Conservation (phyloP, 2,888 invertebrate genomes). For the Leptopterna dolabrata region DNA sequence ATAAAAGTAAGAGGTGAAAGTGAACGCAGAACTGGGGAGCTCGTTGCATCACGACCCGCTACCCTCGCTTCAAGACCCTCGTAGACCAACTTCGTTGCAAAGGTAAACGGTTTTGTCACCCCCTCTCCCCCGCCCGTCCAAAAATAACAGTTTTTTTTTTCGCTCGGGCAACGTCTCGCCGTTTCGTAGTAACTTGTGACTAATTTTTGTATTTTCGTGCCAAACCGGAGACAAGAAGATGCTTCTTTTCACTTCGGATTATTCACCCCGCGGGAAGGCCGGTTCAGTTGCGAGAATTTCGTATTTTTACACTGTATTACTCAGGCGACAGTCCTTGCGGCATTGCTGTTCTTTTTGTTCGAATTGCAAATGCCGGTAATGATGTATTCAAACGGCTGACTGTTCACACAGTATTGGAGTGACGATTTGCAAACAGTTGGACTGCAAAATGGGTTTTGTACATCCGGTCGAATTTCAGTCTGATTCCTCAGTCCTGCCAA, state of each 20-base stretch:
- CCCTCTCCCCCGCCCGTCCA: not conserved
- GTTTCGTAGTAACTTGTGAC: not conserved
- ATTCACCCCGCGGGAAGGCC: not conserved
- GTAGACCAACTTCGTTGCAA: not conserved
- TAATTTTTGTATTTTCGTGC: not conserved
- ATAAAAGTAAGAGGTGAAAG: constrained; percentile 7
- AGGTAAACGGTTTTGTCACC: not conserved
- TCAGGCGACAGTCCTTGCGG: not conserved
- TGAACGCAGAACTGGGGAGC: not conserved
- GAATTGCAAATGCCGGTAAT: not conserved
- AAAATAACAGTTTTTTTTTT: not conserved
- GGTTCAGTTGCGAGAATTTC: not conserved
- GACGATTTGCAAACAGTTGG: not conserved
- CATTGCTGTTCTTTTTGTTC: not conserved
- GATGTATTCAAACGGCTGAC: not conserved
- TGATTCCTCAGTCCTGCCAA: too few relatives aligned
- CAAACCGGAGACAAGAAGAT: not conserved
- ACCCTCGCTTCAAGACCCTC: not conserved
- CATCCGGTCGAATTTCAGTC: too few relatives aligned
- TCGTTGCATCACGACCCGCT: not conserved
- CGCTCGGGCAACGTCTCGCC: not conserved
- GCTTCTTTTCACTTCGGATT: not conserved
- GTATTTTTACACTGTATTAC: not conserved
- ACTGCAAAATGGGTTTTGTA: too few relatives aligned
- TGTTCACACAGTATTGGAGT: not conserved